Percentiles rank a stretch among this genome's conserved stretches.
These are phyloP conservation scores for Halcyon badia DNA, from an alignment of 2,797 vertebrate species.

Conservation along the genomic window DNA sequence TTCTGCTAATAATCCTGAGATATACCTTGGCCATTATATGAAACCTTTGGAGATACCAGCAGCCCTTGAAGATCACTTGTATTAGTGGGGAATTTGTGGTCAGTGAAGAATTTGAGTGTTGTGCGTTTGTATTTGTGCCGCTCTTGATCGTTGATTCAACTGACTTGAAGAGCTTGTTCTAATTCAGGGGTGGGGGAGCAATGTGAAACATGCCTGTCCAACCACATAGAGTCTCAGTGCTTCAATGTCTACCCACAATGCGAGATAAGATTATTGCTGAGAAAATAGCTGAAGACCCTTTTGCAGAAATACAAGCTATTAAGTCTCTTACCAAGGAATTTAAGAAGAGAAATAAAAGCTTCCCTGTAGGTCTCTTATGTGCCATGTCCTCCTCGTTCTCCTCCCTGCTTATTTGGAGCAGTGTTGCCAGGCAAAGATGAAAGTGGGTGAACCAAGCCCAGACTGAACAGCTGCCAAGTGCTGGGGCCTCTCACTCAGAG, in stretches of 20 bases:
- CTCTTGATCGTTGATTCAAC: background rate
- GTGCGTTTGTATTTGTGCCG: background rate
- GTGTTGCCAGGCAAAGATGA: constrained; percentile 12
- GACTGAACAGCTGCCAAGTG: background rate
- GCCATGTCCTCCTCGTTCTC: background rate
- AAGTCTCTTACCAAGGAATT: background rate
- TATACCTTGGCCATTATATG: background rate
- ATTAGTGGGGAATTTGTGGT: background rate
- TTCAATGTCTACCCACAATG: rapidly evolving
- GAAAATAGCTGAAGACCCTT: background rate
- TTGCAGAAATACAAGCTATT: background rate
- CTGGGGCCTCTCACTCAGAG: constrained; percentile 4
- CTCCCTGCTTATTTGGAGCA: background rate
- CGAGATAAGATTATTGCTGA: background rate
- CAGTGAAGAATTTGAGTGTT: background rate
- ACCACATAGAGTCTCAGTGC: background rate
- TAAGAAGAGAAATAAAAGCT: background rate
- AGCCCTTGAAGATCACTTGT: background rate
- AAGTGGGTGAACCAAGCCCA: constrained; percentile 5
- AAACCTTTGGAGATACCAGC: background rate
- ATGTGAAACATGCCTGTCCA: background rate
- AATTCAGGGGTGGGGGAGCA: background rate
- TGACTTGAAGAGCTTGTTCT: background rate
- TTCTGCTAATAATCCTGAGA: background rate
- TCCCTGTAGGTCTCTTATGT: background rate